Percentiles rank a stretch among this genome's conserved stretches.
These are phyloP conservation scores for Drosophila tristis DNA, from an alignment of 1,140 invertebrate species.

Conservation along the genomic window DNA sequence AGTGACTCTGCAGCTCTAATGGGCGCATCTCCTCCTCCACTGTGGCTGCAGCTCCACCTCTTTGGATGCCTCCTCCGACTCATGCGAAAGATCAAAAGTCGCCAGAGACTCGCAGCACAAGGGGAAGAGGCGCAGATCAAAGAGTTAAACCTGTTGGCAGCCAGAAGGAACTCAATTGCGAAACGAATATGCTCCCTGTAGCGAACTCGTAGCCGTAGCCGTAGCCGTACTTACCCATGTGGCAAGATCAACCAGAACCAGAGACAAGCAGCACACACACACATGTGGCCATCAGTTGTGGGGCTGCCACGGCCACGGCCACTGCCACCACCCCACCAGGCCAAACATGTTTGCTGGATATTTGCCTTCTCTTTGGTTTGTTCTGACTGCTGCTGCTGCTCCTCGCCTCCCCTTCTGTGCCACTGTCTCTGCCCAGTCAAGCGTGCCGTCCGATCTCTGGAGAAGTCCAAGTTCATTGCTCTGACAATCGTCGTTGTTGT, in stretches of 20 bases:
- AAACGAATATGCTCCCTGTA: conserved; percentile 36
- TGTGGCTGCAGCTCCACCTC: conserved; percentile 6
- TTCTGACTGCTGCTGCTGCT: conserved; percentile 28
- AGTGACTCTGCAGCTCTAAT: conserved; percentile 66
- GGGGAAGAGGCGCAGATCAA: conserved; percentile 29
- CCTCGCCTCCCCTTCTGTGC: conserved; percentile 9
- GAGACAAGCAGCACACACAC: conserved; percentile 19
- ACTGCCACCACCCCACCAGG: conserved; percentile 1
- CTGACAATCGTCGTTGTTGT: conserved; percentile 32
- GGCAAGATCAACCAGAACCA: conserved; percentile 40
- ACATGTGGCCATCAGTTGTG: conserved; percentile 36
- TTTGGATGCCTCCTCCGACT: conserved; percentile 3
- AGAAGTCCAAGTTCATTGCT: conserved; percentile 69
- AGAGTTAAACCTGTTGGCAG: conserved; percentile 50
- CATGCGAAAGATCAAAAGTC: conserved; percentile 67
- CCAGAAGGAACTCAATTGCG: conserved; percentile 51
- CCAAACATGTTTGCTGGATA: conserved; percentile 44
- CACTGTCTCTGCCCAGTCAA: conserved; percentile 42
- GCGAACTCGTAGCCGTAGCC: conserved; percentile 7
- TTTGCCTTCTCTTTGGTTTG: conserved; percentile 29
- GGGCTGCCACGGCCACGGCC: too few species aligned
- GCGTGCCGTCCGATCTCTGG: conserved; percentile 54
- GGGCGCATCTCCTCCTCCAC: conserved; percentile 61
- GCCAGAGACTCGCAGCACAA: conserved; percentile 8
- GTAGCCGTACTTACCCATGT: conserved; percentile 35